Evolutionary conservation across 1,140 invertebrate species (phyloP).

Genomic region (Doryteuthis pealeii): DNA sequence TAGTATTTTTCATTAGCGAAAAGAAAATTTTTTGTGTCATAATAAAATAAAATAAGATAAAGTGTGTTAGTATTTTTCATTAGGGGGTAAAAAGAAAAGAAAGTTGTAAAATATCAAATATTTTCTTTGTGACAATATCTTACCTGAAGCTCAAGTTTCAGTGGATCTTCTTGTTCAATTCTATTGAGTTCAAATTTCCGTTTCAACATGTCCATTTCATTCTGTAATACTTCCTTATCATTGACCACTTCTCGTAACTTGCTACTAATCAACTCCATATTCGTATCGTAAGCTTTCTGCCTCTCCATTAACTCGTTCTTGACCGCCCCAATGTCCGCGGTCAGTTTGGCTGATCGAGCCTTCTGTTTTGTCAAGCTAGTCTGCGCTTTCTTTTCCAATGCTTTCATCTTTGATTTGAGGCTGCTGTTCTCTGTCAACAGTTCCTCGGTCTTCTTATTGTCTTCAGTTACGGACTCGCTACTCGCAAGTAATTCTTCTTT

Average conservation of each 20-base stretch:
- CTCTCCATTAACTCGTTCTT: conserved; percentile 53
- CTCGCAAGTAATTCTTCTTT: conserved; percentile 16
- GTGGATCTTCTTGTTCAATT: conserved; percentile 48
- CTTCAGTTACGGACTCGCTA: conserved; percentile 18
- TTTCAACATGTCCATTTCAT: conserved; percentile 44
- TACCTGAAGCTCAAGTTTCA: conserved; percentile 50
- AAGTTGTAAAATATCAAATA: too few relatives aligned
- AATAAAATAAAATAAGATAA: too few relatives aligned
- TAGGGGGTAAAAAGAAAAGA: too few relatives aligned
- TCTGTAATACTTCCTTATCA: conserved; percentile 47
- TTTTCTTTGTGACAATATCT: too few relatives aligned
- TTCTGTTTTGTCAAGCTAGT: conserved; percentile 37
- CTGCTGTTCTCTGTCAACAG: conserved; percentile 32
- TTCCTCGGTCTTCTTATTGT: conserved; percentile 20
- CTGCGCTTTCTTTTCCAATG: conserved; percentile 36
- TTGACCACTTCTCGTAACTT: conserved; percentile 40
- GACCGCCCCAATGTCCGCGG: conserved; percentile 41
- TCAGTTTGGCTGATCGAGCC: conserved; percentile 35
- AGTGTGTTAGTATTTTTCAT: too few relatives aligned
- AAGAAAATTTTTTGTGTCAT: too few relatives aligned
- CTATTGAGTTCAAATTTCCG: conserved; percentile 48
- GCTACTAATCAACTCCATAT: conserved; percentile 42
- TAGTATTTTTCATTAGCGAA: too few relatives aligned
- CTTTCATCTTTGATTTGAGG: conserved; percentile 35
- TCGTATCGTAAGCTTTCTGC: conserved; percentile 48